Evolutionary conservation across 2,797 vertebrate species (phyloP), one percentile per base, ranked within the genome.

Genomic region (Coendou prehensilis): DNA sequence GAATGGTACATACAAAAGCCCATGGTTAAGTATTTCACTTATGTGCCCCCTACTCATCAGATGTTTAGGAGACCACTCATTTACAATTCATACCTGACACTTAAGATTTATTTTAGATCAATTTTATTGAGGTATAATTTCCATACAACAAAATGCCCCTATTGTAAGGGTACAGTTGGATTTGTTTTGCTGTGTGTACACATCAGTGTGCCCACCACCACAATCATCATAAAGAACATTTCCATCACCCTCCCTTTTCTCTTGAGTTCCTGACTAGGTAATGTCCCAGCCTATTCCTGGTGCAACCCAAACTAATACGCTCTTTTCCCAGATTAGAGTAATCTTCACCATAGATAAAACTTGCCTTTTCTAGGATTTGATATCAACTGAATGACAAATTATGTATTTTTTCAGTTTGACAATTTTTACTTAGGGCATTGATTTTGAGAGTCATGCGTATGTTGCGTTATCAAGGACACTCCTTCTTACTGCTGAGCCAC

Each of bases 61-160:
- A 87, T 47, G 2, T 76, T 93, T 92, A 75, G 89, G 41, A 47
- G 75, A 47, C 30, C 33, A 54, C 52, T 73, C 56, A 88, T 76
- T 83, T 11, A 8, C 13, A 73, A 52, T 57, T 83, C 10, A 54
- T 26, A 80, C 50, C 20, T 78, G 2, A 9, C 71, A 18, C 69
- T 97, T 73, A 79, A 73, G 14, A 84, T n/a, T 7, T 78, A 75
- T 86, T 92, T 84, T 75, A 81, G 80, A 59, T 64, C 7, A 81
- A 0, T 94, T 79, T 50, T 95, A 41, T 20, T 71, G 59, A 56
- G 52, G 33, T 78, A 59, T 64, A 23, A 18, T 52, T 96, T 90
- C 47, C 9, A 22, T 59, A 64, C 15, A 50, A 30, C 84, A 80
- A 87, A 93, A 41, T 64, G 33, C 2, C 71, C 15, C 50, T 20